Percentiles rank a stretch among this genome's conserved stretches.
Conservation (phyloP, 2,113 vertebrate genomes). For the Takifugu bimaculatus region DNA sequence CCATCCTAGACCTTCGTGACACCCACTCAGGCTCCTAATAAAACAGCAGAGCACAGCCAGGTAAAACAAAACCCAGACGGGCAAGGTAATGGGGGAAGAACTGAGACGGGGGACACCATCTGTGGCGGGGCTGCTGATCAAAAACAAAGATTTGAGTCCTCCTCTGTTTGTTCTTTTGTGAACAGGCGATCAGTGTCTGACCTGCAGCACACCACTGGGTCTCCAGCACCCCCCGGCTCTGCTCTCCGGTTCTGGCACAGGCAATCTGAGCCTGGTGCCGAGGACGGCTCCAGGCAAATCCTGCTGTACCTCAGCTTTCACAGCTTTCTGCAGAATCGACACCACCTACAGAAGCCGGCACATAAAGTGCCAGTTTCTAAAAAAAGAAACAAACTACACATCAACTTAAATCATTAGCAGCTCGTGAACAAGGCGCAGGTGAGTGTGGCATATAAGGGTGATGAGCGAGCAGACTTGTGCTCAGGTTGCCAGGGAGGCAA, state of each 20-base stretch:
- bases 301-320: constrained; percentile 5
- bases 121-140: constrained; percentile 17
- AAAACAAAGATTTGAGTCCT: constrained; percentile 28
- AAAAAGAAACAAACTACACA: no score
- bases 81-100: constrained; percentile 7
- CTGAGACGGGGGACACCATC: constrained; percentile 9
- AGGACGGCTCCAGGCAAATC: constrained; percentile 44
- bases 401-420: background rate
- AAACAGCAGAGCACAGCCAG: constrained; percentile 21
- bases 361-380: background rate
- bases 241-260: constrained; percentile 34
- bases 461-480: constrained; percentile 34
- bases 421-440: constrained; percentile 5
- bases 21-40: constrained; percentile 1
- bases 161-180: constrained; percentile 55
- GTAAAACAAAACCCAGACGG: constrained; percentile 41
- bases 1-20: no score
- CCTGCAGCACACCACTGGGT: constrained; percentile 37
- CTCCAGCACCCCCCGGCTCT: constrained; percentile 26
- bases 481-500: constrained; percentile 44
- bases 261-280: constrained; percentile 48
- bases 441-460: constrained; percentile 8
- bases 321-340: background rate
- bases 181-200: constrained; percentile 52
- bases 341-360: background rate